Conservation (phyloP, 1,140 invertebrate species). For the Theocolax elegans region DNA sequence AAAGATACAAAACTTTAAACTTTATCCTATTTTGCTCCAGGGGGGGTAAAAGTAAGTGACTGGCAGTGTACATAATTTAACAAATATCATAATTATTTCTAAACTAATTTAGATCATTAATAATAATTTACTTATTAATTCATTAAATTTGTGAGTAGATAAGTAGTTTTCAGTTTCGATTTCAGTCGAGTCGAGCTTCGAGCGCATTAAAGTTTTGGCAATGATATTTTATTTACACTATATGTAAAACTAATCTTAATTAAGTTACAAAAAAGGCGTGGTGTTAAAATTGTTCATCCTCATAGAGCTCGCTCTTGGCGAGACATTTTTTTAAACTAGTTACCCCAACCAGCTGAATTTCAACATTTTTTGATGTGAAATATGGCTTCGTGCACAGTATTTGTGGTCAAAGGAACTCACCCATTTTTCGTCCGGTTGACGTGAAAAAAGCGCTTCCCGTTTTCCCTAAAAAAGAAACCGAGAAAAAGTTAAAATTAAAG, state of each 20-base stretch:
- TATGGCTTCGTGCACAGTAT: conserved; percentile 22
- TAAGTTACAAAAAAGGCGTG: neutral
- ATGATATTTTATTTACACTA: neutral
- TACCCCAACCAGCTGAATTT: conserved; percentile 7
- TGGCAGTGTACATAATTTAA: no score
- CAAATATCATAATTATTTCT: no score
- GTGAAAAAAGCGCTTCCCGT: conserved; percentile 12
- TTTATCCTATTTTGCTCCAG: no score
- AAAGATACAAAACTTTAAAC: no score
- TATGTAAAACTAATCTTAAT: conserved; percentile 20
- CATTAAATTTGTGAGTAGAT: no score
- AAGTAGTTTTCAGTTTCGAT: no score
- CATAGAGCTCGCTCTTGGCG: neutral
- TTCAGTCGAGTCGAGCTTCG: neutral
- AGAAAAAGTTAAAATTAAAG: conserved; percentile 8
- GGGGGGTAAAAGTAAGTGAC: no score
- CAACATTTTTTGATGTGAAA: conserved; percentile 31
- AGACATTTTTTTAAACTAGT: conserved; percentile 27
- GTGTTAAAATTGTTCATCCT: conserved; percentile 2
- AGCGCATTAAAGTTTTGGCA: no score
- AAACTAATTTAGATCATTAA: no score
- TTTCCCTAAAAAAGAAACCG: neutral
- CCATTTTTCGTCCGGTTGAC: conserved; percentile 18
- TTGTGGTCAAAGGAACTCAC: conserved; percentile 32
- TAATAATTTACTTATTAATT: no score